Evolutionary conservation across 2,888 invertebrate genomes (phyloP), one percentile per base, ranked within the genome.

Genomic region (Globia sparganii): DNA sequence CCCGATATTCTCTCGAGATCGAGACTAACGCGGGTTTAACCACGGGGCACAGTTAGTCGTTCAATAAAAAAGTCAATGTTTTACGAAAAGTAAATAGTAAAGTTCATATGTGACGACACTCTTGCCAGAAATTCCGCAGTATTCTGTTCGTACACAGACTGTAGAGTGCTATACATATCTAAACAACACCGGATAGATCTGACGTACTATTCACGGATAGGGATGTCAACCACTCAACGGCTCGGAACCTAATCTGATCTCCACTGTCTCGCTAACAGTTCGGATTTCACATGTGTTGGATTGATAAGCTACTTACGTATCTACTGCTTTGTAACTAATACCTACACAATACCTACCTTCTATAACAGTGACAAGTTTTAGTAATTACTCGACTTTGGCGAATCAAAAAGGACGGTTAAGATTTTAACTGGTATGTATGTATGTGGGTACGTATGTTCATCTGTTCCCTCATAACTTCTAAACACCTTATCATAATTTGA

Each of bases 181-280:
- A 37, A 80, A 64, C 56, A n/a, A 56, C 11, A n/a, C 11, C 11
- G 34, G 6, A 25, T 37, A 5, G 34, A 9, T 18, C 11, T 9
- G 34, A 49, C n/a, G 18, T 53, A 68, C 53, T 53, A 67, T 56
- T 61, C 49, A 49, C 58, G 37, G 9, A 25, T 64, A 49, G 59
- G 8, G 21, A 69, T 66, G 74, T 34, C 56, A 65, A 56, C 43
- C 79, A 83, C 65, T 78, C 70, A 74, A 67, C 73, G 25, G 49
- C n/a, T 56, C 28, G 25, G 58, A 62, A 62, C 62, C 25, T 82
- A 79, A 79, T 82, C 84, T 84, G 46, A 62, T 83, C 53, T 58
- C 56, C 37, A 34, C 49, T 58, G 78, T 82, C n/a, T 56, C n/a
- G 15, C 49, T 53, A 40, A 65, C 77, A 46, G 53, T 69, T 37